phyloP scores from a whole-genome alignment of 64 coral and sea anemone species.

The Actinia equina region DNA sequence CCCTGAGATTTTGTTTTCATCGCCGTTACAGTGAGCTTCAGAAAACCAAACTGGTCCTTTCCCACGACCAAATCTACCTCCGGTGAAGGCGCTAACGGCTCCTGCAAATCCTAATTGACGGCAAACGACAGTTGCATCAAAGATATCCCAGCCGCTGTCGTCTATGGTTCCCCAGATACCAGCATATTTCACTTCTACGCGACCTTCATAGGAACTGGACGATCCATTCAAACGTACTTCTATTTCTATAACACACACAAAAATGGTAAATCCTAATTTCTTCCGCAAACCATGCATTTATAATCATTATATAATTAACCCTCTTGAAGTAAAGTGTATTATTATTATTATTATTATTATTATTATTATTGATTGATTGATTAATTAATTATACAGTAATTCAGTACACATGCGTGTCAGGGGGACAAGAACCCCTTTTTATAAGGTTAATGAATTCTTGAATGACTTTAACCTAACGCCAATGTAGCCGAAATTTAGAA shows the following conservation, averaged over 20 bases:
- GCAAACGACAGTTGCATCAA: slow-evolving; percentile 43
- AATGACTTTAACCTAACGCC: too few relatives aligned
- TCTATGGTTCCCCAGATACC: slow-evolving; percentile 35
- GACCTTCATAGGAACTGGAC: background rate
- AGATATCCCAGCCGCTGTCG: slow-evolving; percentile 28
- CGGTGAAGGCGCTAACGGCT: background rate
- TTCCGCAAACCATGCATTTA: background rate
- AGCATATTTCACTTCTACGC: slow-evolving; percentile 29
- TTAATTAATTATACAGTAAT: too few relatives aligned
- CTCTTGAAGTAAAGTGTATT: too few relatives aligned
- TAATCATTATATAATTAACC: background rate
- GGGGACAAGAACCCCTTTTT: too few relatives aligned
- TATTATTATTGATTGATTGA: too few relatives aligned
- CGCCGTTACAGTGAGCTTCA: background rate
- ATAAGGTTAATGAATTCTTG: too few relatives aligned
- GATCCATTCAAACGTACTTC: slow-evolving; percentile 27
- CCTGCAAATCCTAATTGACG: slow-evolving; percentile 38
- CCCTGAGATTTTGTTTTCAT: background rate
- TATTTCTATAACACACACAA: background rate
- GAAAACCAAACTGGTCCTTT: slow-evolving; percentile 4
- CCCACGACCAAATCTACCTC: background rate
- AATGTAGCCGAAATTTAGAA: too few relatives aligned
- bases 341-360: too few relatives aligned
- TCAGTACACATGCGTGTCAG: too few relatives aligned
- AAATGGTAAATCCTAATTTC: background rate